Evolutionary conservation across 2,797 vertebrate genomes (phyloP).

Genomic region (Amblyraja radiata): DNA sequence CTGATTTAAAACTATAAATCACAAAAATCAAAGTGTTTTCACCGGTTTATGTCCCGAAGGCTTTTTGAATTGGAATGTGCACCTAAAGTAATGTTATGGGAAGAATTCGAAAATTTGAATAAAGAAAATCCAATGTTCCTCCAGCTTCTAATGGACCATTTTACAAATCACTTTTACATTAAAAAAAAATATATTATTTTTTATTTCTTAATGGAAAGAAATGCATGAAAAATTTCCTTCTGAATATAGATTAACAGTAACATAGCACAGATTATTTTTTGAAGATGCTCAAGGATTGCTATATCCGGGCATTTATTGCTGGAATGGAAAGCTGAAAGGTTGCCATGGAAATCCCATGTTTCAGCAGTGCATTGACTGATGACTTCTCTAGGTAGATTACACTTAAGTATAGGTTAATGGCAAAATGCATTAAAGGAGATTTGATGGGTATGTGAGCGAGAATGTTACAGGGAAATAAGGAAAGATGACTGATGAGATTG

Average conservation of each 20-base stretch:
- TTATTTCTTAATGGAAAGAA: neutral
- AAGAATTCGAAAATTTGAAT: neutral
- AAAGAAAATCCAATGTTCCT: neutral
- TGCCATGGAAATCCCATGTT: conserved; percentile 31
- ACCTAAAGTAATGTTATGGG: neutral
- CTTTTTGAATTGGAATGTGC: neutral
- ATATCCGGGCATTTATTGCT: conserved; percentile 5
- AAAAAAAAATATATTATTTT: too few relatives aligned
- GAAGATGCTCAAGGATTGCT: neutral
- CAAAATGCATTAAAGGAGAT: too few relatives aligned
- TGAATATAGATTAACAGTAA: neutral
- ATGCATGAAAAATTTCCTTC: neutral
- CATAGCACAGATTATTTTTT: neutral
- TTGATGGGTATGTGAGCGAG: too few relatives aligned
- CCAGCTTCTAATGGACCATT: too few relatives aligned
- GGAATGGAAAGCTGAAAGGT: conserved; percentile 24
- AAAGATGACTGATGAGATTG: too few relatives aligned
- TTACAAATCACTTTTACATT: neutral
- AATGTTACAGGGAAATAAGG: too few relatives aligned
- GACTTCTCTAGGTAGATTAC: neutral
- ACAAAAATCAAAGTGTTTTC: neutral
- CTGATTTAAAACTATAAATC: neutral
- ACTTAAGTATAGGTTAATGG: too few relatives aligned
- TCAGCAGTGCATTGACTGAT: conserved; percentile 26
- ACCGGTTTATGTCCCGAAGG: neutral